These are phyloP conservation scores for Druceiella hillmani DNA, from an alignment of 2,888 invertebrate species.

Conservation along the genomic window DNA sequence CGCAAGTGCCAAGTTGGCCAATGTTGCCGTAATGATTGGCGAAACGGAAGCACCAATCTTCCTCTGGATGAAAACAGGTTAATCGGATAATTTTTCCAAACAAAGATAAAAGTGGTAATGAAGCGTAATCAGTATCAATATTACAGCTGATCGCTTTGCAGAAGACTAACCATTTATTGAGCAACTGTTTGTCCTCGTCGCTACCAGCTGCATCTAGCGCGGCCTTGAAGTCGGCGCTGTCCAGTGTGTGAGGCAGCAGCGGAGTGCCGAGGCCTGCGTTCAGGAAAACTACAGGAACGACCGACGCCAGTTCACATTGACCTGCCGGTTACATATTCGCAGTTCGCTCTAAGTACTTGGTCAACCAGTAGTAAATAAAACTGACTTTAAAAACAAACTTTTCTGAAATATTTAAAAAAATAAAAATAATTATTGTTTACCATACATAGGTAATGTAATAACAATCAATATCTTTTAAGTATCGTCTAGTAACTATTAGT, in stretches of 20 bases:
- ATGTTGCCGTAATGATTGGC: too few species aligned
- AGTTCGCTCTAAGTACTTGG: too few species aligned
- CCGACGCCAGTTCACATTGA: constrained; percentile 67
- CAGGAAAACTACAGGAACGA: constrained; percentile 72
- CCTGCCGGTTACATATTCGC: constrained; percentile 44
- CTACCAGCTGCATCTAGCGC: constrained; percentile 63
- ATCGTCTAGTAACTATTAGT: constrained; percentile 32
- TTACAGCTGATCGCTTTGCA: too few species aligned
- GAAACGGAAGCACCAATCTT: too few species aligned
- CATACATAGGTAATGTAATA: background rate
- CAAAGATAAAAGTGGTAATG: too few species aligned
- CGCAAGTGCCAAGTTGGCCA: too few species aligned
- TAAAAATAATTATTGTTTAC: background rate
- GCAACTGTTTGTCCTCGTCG: constrained; percentile 51
- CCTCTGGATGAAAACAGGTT: too few species aligned
- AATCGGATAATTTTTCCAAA: too few species aligned
- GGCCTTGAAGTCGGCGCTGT: constrained; percentile 73
- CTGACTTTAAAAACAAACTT: constrained; percentile 1
- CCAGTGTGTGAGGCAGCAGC: constrained; percentile 70
- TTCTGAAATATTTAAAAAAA: background rate
- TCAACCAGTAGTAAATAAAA: constrained; percentile 5
- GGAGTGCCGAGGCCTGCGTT: constrained; percentile 74
- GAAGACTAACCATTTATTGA: constrained; percentile 64
- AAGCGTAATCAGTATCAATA: too few species aligned
- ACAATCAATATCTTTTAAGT: constrained; percentile 24